Evolutionary conservation across 2,113 vertebrate genomes (phyloP).

Genomic region (Seriola rivoliana): DNA sequence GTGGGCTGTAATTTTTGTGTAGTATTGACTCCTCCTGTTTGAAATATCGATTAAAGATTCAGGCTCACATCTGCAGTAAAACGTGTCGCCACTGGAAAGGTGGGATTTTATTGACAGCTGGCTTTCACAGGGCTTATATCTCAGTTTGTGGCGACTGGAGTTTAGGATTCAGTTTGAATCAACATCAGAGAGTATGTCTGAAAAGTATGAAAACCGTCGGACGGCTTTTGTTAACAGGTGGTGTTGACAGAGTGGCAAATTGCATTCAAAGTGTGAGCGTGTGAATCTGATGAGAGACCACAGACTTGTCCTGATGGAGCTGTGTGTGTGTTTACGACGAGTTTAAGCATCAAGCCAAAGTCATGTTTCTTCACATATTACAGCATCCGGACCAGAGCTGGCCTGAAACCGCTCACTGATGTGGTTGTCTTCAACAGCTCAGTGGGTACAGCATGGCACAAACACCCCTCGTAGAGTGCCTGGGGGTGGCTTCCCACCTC

Average conservation of each 20-base stretch:
- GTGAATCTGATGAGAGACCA: conserved; percentile 27
- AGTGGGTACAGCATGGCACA: background rate
- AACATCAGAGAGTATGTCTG: background rate
- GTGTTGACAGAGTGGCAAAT: conserved; percentile 11
- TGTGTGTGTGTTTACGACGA: conserved; percentile 4
- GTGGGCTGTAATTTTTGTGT: background rate
- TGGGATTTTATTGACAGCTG: background rate
- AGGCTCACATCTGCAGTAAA: background rate
- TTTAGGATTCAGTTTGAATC: background rate
- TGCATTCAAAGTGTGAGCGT: conserved; percentile 3
- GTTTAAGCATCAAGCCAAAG: conserved; percentile 23
- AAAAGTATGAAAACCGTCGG: background rate
- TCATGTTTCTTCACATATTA: conserved; percentile 17
- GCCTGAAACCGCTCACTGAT: background rate
- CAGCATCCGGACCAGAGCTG: conserved; percentile 24
- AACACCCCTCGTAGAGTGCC: background rate
- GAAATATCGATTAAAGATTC: background rate
- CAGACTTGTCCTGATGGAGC: conserved; percentile 18
- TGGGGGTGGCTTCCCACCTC: background rate
- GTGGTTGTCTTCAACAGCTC: conserved; percentile 7
- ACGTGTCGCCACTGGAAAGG: background rate
- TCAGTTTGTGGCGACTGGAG: background rate
- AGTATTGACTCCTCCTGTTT: background rate
- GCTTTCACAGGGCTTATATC: background rate
- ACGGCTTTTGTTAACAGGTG: background rate